Evolutionary conservation across 53 echinoderm and acorn worm genomes (phyloP).

Genomic region (Actinopyga echinites): DNA sequence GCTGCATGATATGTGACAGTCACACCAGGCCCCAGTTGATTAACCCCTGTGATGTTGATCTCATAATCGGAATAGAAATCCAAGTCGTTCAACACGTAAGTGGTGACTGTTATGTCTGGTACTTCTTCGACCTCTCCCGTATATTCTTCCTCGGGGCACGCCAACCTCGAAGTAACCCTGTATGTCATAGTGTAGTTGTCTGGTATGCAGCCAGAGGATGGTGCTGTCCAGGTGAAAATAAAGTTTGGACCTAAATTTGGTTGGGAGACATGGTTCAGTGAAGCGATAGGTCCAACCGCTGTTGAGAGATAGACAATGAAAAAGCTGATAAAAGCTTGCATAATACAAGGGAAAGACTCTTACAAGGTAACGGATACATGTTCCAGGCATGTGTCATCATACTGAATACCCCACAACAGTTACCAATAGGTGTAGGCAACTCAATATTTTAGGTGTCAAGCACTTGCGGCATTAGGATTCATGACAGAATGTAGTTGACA

Average conservation of each 20-base stretch:
- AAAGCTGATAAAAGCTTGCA: too few relatives aligned
- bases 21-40: neutral
- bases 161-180: neutral
- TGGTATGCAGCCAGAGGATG: neutral
- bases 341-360: too few relatives aligned
- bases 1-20: neutral
- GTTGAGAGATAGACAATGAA: neutral
- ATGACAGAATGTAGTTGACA: too few relatives aligned
- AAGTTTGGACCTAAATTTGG: conserved; percentile 1
- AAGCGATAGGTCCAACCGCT: neutral
- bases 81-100: neutral
- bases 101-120: neutral
- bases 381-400: too few relatives aligned
- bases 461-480: too few relatives aligned
- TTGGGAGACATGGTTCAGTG: neutral
- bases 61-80: neutral
- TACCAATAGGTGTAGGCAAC: too few relatives aligned
- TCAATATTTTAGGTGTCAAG: too few relatives aligned
- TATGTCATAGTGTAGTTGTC: neutral
- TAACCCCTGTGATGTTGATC: conserved; percentile 13
- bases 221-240: neutral
- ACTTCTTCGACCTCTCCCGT: neutral
- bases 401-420: too few relatives aligned
- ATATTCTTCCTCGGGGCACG: neutral
- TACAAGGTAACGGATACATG: too few relatives aligned